phyloP scores from a whole-genome alignment of 2,888 invertebrate genomes.

The Oscheius myriophilus region DNA sequence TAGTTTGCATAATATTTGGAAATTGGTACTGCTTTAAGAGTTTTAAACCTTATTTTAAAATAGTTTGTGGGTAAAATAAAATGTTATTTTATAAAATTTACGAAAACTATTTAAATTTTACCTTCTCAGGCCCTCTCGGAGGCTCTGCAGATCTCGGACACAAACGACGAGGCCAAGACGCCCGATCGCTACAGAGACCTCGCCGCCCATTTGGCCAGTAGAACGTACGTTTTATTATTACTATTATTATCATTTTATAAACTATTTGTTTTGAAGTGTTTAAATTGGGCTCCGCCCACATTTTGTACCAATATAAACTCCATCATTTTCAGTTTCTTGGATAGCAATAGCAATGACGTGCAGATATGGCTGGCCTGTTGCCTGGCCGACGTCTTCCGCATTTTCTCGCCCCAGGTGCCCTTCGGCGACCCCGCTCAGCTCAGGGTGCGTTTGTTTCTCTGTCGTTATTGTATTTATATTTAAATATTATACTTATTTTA shows the following conservation, averaged over 20 bases:
- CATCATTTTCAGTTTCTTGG: conserved; percentile 18
- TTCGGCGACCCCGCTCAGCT: conserved; percentile 23
- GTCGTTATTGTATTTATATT: not conserved
- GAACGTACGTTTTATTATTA: conserved; percentile 2
- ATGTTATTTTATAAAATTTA: too few relatives aligned
- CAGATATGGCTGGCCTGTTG: conserved; percentile 44
- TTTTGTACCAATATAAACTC: not conserved
- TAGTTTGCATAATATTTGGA: too few relatives aligned
- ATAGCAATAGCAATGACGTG: conserved; percentile 18
- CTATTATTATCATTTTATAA: not conserved
- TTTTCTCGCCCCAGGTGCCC: conserved; percentile 38
- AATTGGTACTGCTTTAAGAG: too few relatives aligned
- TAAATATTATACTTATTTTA: not conserved
- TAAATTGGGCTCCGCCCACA: too few relatives aligned
- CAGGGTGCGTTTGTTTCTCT: too few relatives aligned
- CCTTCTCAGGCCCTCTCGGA: conserved; percentile 16
- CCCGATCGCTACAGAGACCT: conserved; percentile 12
- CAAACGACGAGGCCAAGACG: conserved; percentile 4
- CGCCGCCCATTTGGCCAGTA: conserved; percentile 6
- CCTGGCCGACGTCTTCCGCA: conserved; percentile 37
- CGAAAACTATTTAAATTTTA: not conserved
- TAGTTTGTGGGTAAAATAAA: too few relatives aligned
- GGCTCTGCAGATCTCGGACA: conserved; percentile 11
- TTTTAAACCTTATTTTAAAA: too few relatives aligned
- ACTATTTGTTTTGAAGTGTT: not conserved